These are phyloP conservation scores for Nixonia krombeini DNA, from an alignment of 1,140 invertebrate genomes.

Conservation along the genomic window DNA sequence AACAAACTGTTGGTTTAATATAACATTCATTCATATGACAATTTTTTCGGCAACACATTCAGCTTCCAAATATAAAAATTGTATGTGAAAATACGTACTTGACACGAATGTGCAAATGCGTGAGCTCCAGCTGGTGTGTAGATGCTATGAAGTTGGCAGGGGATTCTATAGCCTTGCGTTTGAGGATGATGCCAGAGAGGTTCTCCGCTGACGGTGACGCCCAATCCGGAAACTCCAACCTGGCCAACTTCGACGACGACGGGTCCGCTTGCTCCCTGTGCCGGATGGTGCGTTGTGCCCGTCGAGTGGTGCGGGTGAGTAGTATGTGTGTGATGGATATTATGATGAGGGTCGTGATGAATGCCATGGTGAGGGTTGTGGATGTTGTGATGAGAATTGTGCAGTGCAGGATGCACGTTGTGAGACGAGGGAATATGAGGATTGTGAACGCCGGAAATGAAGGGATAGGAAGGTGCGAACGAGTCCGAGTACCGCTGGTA, in stretches of 20 bases:
- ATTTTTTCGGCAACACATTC: no score
- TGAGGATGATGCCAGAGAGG: constrained; percentile 63
- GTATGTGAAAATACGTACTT: constrained; percentile 45
- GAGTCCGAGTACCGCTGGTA: constrained; percentile 62
- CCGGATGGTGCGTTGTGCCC: constrained; percentile 61
- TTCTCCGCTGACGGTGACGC: constrained; percentile 61
- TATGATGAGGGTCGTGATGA: constrained; percentile 56
- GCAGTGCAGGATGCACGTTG: constrained; percentile 58
- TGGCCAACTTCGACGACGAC: constrained; percentile 66
- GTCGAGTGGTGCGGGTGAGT: constrained; percentile 58
- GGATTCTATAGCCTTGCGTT: constrained; percentile 62
- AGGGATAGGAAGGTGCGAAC: constrained; percentile 54
- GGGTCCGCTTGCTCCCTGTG: constrained; percentile 61
- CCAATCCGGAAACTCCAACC: constrained; percentile 63
- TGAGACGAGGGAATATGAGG: constrained; percentile 53
- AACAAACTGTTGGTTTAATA: no score
- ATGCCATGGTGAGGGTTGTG: constrained; percentile 54
- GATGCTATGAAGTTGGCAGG: constrained; percentile 63
- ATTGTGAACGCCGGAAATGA: constrained; percentile 59
- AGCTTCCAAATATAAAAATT: no score
- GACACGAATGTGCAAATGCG: constrained; percentile 65
- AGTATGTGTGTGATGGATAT: constrained; percentile 60
- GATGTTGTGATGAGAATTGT: constrained; percentile 50
- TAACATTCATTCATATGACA: no score
- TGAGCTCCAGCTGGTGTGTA: constrained; percentile 62